Percentiles rank a stretch among this genome's conserved stretches.
These are phyloP conservation scores for Anomalospiza imberbis DNA, from an alignment of 2,797 vertebrate species.

Conservation along the genomic window DNA sequence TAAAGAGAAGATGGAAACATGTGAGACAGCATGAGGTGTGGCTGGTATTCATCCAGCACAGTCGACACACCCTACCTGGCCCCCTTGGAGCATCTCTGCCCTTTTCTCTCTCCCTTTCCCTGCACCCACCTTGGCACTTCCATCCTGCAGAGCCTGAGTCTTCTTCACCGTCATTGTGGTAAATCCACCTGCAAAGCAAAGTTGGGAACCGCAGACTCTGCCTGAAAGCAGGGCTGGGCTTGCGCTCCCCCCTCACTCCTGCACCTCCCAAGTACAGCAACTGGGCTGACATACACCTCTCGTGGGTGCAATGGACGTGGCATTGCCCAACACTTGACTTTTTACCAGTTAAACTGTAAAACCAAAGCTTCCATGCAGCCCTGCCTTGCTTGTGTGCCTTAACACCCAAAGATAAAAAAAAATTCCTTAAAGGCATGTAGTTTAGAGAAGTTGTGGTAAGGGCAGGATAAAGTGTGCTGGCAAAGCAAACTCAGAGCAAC, in stretches of 20 bases:
- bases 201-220: background rate
- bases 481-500: background rate
- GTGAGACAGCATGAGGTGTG: fast-evolving
- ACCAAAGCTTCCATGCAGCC: background rate
- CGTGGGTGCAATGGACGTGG: fast-evolving
- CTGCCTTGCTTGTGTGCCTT: background rate
- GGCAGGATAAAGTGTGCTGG: background rate
- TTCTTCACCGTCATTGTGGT: slow-evolving; percentile 51
- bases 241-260: background rate
- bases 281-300: background rate
- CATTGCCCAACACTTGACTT: background rate
- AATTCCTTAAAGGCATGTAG: background rate
- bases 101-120: background rate
- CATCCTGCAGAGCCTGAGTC: slow-evolving; percentile 48
- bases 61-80: fast-evolving
- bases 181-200: slow-evolving; percentile 50
- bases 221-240: background rate
- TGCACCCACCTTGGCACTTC: slow-evolving; percentile 61
- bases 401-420: background rate
- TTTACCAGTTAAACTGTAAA: background rate
- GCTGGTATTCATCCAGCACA: background rate
- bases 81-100: background rate
- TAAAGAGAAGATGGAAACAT: background rate
- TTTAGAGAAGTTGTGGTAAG: background rate
- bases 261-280: fast-evolving